These are phyloP conservation scores for Castor canadensis DNA, from an alignment of 2,113 vertebrate species.

Conservation along the genomic window DNA sequence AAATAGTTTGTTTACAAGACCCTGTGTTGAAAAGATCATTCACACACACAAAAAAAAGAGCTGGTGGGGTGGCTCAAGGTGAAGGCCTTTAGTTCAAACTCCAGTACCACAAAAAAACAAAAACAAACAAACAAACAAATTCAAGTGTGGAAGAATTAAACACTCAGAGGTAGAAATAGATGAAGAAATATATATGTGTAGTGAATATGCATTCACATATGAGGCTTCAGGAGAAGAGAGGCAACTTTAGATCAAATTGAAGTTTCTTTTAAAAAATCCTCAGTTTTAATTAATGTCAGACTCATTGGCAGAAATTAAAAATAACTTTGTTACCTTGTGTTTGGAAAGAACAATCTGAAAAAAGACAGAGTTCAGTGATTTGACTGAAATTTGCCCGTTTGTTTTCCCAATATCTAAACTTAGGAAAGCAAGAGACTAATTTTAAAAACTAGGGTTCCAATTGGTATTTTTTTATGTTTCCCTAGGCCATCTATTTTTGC, in stretches of 20 bases:
- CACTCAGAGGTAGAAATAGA: background rate
- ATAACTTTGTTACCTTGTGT: background rate
- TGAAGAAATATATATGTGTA: background rate
- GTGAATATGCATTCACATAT: background rate
- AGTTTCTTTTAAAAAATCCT: constrained; percentile 5
- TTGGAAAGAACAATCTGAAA: background rate
- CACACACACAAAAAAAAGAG: too few relatives aligned
- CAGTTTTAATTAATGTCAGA: background rate
- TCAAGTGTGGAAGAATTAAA: constrained; percentile 1
- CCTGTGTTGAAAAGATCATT: too few relatives aligned
- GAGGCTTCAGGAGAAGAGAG: background rate
- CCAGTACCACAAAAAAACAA: too few relatives aligned
- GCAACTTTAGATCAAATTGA: background rate
- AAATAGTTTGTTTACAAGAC: too few relatives aligned
- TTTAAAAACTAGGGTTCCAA: constrained; percentile 32
- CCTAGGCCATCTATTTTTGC: background rate
- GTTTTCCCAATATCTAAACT: background rate
- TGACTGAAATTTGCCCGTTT: background rate
- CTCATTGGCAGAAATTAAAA: background rate
- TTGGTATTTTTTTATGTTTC: background rate
- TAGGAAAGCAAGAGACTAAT: background rate
- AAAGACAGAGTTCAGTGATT: background rate
- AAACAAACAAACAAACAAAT: too few relatives aligned
- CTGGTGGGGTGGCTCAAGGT: too few relatives aligned
- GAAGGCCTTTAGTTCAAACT: too few relatives aligned